phyloP scores from a whole-genome alignment of 2,797 vertebrate species.

The Sebastes iracundus region DNA sequence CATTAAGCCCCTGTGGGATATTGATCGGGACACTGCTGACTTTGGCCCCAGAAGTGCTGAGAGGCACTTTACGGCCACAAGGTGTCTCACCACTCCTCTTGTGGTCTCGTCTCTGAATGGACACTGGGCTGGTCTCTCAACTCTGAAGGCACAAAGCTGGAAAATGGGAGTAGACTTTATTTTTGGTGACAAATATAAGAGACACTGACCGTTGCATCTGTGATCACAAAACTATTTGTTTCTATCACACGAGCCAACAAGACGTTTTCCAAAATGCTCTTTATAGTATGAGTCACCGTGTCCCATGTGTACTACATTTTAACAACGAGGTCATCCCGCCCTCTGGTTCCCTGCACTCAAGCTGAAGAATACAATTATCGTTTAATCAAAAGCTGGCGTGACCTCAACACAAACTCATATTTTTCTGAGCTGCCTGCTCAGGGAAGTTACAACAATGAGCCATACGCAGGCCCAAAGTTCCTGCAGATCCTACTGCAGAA shows the following conservation, averaged over 20 bases:
- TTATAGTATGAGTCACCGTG: neutral
- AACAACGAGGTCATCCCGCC: constrained; percentile 16
- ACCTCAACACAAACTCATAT: constrained; percentile 60
- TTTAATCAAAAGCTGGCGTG: constrained; percentile 53
- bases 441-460: constrained; percentile 76
- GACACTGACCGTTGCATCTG: neutral
- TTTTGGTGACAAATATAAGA: neutral
- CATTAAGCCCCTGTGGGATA: constrained; percentile 58
- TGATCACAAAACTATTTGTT: neutral
- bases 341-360: neutral
- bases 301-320: neutral
- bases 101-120: constrained; percentile 31
- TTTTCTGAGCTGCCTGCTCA: constrained; percentile 53
- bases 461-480: constrained; percentile 53
- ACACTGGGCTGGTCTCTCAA: constrained; percentile 1
- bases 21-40: constrained; percentile 55
- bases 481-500: constrained; percentile 64
- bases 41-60: constrained; percentile 56
- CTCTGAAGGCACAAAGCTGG: neutral
- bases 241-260: neutral
- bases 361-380: constrained; percentile 20
- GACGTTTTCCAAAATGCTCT: neutral
- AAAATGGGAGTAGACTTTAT: constrained; percentile 10
- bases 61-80: constrained; percentile 71
- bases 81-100: constrained; percentile 65